phyloP scores from a whole-genome alignment of 2,888 invertebrate genomes.

The Ectemnius continuus region DNA sequence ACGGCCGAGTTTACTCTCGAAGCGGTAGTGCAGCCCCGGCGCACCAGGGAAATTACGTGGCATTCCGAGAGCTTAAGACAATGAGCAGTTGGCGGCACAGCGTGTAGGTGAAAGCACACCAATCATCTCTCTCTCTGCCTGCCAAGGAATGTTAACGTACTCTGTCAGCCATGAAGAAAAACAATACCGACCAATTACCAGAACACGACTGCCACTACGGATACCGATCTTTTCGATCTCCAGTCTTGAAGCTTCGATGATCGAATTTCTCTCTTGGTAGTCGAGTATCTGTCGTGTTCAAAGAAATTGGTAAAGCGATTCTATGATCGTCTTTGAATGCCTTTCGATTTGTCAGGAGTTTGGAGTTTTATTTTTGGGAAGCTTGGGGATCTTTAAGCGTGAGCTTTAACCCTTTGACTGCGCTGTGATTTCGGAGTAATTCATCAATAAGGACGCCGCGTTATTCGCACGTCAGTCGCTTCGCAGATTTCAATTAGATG shows the following conservation, averaged over 20 bases:
- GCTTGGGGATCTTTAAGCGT: too few species aligned
- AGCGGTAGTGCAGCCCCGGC: not conserved
- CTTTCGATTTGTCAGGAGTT: too few species aligned
- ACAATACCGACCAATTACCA: slow-evolving; percentile 58
- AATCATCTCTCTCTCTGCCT: slow-evolving; percentile 42
- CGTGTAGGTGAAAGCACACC: slow-evolving; percentile 63
- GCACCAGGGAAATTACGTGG: slow-evolving; percentile 14
- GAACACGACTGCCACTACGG: slow-evolving; percentile 24
- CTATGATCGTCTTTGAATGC: too few species aligned
- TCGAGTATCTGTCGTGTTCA: too few species aligned
- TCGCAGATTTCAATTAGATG: too few species aligned
- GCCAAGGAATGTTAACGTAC: slow-evolving; percentile 54
- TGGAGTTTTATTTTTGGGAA: too few species aligned
- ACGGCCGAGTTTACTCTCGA: not conserved
- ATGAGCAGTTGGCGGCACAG: slow-evolving; percentile 49
- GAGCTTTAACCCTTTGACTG: too few species aligned
- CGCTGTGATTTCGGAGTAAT: too few species aligned
- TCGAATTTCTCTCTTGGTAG: slow-evolving; percentile 23
- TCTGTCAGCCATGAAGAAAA: slow-evolving; percentile 57
- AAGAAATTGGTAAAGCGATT: too few species aligned
- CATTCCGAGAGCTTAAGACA: slow-evolving; percentile 40
- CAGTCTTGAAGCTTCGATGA: not conserved
- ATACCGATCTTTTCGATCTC: slow-evolving; percentile 37
- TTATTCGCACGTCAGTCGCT: too few species aligned
- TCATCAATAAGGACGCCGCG: too few species aligned